Evolutionary conservation across 2,888 invertebrate species (phyloP).

Genomic region (Aspidiotus rigidus): DNA sequence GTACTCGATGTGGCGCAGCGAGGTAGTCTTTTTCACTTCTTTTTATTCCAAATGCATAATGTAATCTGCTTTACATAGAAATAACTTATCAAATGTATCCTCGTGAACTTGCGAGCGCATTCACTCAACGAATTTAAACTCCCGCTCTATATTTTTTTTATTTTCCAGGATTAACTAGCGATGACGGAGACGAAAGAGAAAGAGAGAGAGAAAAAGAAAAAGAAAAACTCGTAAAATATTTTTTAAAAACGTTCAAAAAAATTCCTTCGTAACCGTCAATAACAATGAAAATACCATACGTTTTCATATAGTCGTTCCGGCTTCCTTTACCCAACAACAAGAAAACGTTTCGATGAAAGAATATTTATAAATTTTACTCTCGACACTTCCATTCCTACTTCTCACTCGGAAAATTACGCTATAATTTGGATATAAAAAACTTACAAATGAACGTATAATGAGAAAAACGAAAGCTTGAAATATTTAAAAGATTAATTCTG

Average conservation of each 20-base stretch:
- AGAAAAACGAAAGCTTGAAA: too few species aligned
- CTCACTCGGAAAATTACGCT: not conserved
- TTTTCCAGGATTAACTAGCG: not conserved
- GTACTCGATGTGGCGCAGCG: too few species aligned
- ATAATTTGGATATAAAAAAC: not conserved
- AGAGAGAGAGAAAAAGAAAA: too few species aligned
- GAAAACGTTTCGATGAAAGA: not conserved
- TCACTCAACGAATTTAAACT: not conserved
- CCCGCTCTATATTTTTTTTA: not conserved
- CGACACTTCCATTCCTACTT: not conserved
- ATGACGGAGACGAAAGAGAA: too few species aligned
- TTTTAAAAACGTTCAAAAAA: not conserved
- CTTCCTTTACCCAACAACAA: not conserved
- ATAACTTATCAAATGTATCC: constrained; percentile 4
- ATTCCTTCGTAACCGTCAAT: constrained; percentile 1
- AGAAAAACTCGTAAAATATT: not conserved
- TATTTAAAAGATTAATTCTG: too few species aligned
- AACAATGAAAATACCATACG: not conserved
- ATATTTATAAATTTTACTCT: not conserved
- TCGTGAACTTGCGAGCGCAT: not conserved
- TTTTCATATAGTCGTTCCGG: too few species aligned
- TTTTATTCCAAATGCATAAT: constrained; percentile 4
- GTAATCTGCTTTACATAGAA: constrained; percentile 4
- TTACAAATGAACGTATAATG: not conserved
- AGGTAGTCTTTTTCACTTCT: not conserved